A percentile compares a stretch with the other conserved stretches of the same genome.
phyloP scores from a whole-genome alignment of 1,140 invertebrate genomes.

The Caenorhabditis inopinata region DNA sequence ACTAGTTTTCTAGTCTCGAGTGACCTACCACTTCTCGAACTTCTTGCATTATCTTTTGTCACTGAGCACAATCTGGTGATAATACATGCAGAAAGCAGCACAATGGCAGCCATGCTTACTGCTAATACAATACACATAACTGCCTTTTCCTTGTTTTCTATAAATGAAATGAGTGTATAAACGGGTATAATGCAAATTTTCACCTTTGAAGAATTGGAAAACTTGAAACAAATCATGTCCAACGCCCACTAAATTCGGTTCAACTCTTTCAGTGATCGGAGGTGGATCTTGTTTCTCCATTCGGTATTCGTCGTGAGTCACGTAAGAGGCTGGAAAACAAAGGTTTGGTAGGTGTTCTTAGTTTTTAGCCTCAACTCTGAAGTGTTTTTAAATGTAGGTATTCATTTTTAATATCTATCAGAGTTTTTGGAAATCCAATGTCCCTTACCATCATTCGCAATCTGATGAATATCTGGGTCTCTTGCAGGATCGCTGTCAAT shows the following conservation, averaged over 20 bases:
- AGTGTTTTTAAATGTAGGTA: too few species aligned
- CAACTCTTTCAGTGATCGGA: neutral
- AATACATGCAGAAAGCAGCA: conserved; percentile 27
- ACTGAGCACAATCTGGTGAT: neutral
- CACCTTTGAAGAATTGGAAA: conserved; percentile 36
- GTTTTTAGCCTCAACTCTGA: too few species aligned
- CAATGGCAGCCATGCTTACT: conserved; percentile 24
- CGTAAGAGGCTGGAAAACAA: neutral
- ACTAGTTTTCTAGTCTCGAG: conserved; percentile 10
- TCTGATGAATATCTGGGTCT: neutral
- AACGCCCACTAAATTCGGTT: conserved; percentile 29
- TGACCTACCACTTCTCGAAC: conserved; percentile 2
- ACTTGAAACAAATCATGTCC: conserved; percentile 35
- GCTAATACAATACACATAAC: conserved; percentile 25
- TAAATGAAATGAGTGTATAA: neutral
- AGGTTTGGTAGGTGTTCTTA: too few species aligned
- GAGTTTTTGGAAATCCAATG: too few species aligned
- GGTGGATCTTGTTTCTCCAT: conserved; percentile 4
- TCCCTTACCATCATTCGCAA: neutral
- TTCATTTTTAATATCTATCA: too few species aligned
- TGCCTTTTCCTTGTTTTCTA: conserved; percentile 42
- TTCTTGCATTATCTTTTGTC: neutral
- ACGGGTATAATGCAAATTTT: neutral
- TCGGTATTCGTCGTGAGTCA: conserved; percentile 28
- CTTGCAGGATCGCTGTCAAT: neutral